Conservation (phyloP, 1,140 invertebrate species). For the Drosophila nasuta region DNA sequence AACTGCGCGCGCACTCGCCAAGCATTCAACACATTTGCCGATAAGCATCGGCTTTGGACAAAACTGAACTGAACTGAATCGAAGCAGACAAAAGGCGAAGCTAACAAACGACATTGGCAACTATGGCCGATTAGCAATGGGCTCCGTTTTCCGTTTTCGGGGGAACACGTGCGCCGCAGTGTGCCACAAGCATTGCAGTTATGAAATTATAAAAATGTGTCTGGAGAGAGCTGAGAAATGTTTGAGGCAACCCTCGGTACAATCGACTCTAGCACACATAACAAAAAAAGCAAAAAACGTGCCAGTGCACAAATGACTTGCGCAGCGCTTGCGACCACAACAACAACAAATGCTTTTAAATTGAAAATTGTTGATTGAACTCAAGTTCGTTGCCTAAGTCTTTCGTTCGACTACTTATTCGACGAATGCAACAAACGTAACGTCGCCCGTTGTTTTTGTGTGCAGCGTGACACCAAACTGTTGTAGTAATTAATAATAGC, state of each 20-base stretch:
- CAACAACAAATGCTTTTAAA: conserved; percentile 72
- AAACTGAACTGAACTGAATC: conserved; percentile 13
- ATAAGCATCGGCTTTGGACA: conserved; percentile 68
- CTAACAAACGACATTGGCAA: conserved; percentile 76
- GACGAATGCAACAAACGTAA: conserved; percentile 33
- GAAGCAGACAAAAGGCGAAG: conserved; percentile 28
- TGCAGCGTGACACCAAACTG: conserved; percentile 77
- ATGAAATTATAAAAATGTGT: conserved; percentile 1
- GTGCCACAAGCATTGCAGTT: conserved; percentile 13
- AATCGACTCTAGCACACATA: conserved; percentile 36
- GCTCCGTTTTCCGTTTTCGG: conserved; percentile 8
- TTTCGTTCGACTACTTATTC: conserved; percentile 71
- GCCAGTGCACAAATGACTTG: conserved; percentile 73
- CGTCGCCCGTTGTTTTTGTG: conserved; percentile 26
- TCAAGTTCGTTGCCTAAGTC: conserved; percentile 81
- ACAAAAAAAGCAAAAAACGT: conserved; percentile 53
- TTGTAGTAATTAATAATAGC: conserved; percentile 81
- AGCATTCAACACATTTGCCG: conserved; percentile 77
- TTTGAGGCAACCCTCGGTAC: conserved; percentile 51
- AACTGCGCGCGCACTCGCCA: conserved; percentile 47
- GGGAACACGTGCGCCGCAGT: conserved; percentile 57
- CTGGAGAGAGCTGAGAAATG: conserved; percentile 28
- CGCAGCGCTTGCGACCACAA: conserved; percentile 30
- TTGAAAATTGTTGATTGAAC: conserved; percentile 81
- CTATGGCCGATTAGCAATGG: conserved; percentile 75